Evolutionary conservation across 2,797 vertebrate genomes (phyloP), one percentile per base, ranked within the genome.

Genomic region (Crenichthys baileyi): DNA sequence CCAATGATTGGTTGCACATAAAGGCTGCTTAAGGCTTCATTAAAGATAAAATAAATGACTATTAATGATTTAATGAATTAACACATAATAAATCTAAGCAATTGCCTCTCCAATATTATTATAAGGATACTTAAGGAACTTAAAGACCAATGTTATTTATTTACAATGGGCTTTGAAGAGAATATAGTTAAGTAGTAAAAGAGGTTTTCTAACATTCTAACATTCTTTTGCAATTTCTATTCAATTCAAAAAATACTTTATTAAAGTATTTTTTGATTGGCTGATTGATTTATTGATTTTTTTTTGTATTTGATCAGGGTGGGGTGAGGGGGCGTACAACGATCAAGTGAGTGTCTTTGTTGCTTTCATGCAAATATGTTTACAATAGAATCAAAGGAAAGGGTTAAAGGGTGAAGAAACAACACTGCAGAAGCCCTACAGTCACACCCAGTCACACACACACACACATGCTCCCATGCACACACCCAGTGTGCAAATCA

Each of bases 401-500:
- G 51, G 79, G 80, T 85, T 50, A 81, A 84, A 91, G 81, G 83
- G 83, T 73, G 72, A 39, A 48, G 55, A 74, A 75, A 80, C 72
- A 76, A 74, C 74, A 75, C 72, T 24, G 36, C 67, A 78, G 77
- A 72, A 61, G 81, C 77, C 70, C 56, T 68, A 53, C 18, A 53
- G 75, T 36, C 81, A 76, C 77, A 72, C 36, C 72, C 80, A 73
- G 48, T 51, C 78, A 75, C 74, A 76, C 77, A 61, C 76, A n/a
- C n/a, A 31, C 60, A 20, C 76, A 73, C 5, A 46, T 12, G 13
- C 72, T 16, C 51, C 73, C 29, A 50, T 24, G 72, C 75, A 73
- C 74, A 76, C 79, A 79, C 79, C 70, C 79, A 80, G 22, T 80
- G 72, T 86, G 87, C 89, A 90, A 84, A 88, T 91, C 86, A 87